Percentiles rank a stretch among this genome's conserved stretches.
Evolutionary conservation across 2,888 invertebrate genomes (phyloP).

Genomic region (Caenorhabditis angaria): DNA sequence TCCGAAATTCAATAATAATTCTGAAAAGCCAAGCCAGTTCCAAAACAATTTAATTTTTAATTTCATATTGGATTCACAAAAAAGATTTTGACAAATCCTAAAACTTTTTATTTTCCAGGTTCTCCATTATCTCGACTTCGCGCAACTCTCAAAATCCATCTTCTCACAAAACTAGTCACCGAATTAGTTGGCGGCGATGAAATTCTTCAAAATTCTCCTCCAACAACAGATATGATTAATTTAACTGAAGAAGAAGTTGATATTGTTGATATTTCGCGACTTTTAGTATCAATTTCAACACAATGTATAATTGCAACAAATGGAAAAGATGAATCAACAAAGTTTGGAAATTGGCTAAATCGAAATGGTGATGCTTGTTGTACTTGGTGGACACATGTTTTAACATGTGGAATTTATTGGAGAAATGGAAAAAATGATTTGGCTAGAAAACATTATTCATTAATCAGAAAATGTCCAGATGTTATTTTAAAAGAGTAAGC

Average conservation of each 20-base stretch:
- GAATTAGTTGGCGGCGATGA: slow-evolving; percentile 51
- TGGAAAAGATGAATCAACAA: slow-evolving; percentile 38
- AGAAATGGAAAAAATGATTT: slow-evolving; percentile 52
- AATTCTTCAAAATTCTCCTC: slow-evolving; percentile 10
- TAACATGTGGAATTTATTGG: slow-evolving; percentile 66
- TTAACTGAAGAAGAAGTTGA: slow-evolving; percentile 44
- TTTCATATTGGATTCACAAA: no score
- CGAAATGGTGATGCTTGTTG: slow-evolving; percentile 64
- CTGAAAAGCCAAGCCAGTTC: no score
- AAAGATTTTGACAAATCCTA: no score
- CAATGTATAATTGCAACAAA: slow-evolving; percentile 28
- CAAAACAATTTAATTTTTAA: no score
- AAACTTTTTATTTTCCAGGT: slow-evolving; percentile 38
- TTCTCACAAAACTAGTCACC: slow-evolving; percentile 57
- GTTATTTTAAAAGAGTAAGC: slow-evolving; percentile 60
- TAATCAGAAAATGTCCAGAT: slow-evolving; percentile 64
- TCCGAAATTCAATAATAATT: no score
- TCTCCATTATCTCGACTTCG: slow-evolving; percentile 61
- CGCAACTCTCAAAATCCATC: slow-evolving; percentile 63
- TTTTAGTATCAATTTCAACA: slow-evolving; percentile 61
- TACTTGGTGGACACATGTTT: slow-evolving; percentile 71
- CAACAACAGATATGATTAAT: slow-evolving; percentile 12
- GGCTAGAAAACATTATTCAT: slow-evolving; percentile 67
- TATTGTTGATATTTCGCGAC: slow-evolving; percentile 63
- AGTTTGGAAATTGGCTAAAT: slow-evolving; percentile 33